Conservation (phyloP, 1,140 invertebrate genomes). For the Drosophila ercepeae region DNA sequence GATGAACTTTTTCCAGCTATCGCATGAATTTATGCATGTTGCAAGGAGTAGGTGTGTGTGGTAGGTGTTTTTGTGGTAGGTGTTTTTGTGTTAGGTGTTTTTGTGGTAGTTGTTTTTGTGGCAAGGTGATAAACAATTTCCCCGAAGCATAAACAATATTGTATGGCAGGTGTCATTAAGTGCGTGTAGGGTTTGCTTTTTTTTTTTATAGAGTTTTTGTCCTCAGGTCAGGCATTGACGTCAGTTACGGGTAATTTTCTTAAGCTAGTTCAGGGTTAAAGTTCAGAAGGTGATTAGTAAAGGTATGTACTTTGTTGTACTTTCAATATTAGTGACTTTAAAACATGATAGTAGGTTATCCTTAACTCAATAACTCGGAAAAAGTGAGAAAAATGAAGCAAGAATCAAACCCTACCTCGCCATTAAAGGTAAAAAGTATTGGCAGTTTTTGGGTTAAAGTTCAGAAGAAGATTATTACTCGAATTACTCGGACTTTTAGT, state of each 20-base stretch:
- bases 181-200: conserved; percentile 1
- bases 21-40: conserved; percentile 61
- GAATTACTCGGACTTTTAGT: no score
- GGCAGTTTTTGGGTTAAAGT: no score
- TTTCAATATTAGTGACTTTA: no score
- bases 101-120: conserved; percentile 11
- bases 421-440: no score
- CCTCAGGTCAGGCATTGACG: conserved; percentile 27
- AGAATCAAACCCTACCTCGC: no score
- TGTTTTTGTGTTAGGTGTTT: conserved; percentile 6
- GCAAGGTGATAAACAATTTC: conserved; percentile 68
- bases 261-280: background rate
- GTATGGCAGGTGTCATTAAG: conserved; percentile 35
- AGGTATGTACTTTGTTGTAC: background rate
- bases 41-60: conserved; percentile 33
- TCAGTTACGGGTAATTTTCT: conserved; percentile 17
- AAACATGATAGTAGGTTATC: no score
- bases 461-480: no score
- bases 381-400: no score
- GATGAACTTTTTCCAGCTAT: conserved; percentile 52
- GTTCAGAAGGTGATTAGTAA: background rate
- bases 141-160: conserved; percentile 56
- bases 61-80: conserved; percentile 8
- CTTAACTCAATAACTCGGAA: no score
- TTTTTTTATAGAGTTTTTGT: conserved; percentile 1